phyloP scores from a whole-genome alignment of 2,888 invertebrate species.

The Thyatira batis region DNA sequence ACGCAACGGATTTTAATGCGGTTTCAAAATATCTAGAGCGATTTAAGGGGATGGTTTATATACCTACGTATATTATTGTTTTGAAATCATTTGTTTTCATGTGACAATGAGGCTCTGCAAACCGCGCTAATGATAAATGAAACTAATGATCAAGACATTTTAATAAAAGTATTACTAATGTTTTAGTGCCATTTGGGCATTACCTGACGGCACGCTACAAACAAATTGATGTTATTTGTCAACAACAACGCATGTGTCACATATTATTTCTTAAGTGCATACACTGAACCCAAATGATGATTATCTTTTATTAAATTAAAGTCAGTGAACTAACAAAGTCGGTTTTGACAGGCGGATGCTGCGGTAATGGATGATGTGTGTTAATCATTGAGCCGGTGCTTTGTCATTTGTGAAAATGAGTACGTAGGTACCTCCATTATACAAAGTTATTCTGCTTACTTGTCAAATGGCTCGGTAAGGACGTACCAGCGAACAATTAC shows the following conservation, averaged over 20 bases:
- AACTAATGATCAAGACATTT: too few relatives aligned
- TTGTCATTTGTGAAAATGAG: conserved; percentile 20
- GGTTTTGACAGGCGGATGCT: conserved; percentile 38
- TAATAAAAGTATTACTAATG: too few relatives aligned
- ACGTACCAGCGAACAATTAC: background rate
- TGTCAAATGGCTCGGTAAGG: conserved; percentile 1
- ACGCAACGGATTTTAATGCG: too few relatives aligned
- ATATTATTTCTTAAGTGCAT: conserved; percentile 12
- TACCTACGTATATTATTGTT: too few relatives aligned
- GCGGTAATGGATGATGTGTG: conserved; percentile 27
- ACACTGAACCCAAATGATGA: conserved; percentile 17
- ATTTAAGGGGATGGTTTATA: too few relatives aligned
- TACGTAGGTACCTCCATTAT: conserved; percentile 14
- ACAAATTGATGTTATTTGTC: conserved; percentile 5
- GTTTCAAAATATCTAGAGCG: too few relatives aligned
- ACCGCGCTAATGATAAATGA: too few relatives aligned
- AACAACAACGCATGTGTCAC: background rate
- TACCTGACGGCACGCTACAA: background rate
- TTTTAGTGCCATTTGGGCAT: background rate
- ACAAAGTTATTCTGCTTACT: conserved; percentile 2
- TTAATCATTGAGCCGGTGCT: conserved; percentile 18
- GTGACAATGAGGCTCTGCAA: too few relatives aligned
- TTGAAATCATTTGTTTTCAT: too few relatives aligned
- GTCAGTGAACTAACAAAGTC: conserved; percentile 31
- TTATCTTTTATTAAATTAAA: conserved; percentile 28